Evolutionary conservation across 1,140 invertebrate genomes (phyloP).

Genomic region (Eueides isabella): DNA sequence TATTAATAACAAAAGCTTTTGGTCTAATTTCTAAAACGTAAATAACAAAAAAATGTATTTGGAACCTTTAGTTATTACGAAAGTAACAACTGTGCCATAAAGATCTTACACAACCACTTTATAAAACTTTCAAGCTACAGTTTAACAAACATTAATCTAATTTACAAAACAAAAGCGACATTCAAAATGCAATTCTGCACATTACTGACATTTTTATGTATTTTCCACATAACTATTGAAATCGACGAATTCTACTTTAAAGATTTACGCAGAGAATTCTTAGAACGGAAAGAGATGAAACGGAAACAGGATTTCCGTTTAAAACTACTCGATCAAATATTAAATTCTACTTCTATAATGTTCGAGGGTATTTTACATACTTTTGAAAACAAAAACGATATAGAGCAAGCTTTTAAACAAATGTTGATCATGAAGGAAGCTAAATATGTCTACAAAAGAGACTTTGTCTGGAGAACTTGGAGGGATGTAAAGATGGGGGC

Average conservation of each 20-base stretch:
- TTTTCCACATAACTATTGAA: neutral
- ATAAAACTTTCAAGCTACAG: neutral
- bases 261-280: conserved; percentile 29
- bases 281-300: conserved; percentile 35
- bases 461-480: conserved; percentile 58
- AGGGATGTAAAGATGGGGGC: conserved; percentile 38
- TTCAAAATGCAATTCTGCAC: neutral
- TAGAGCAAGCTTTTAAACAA: conserved; percentile 53
- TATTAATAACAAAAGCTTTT: too few relatives aligned
- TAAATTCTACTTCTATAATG: conserved; percentile 35
- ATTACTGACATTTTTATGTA: neutral
- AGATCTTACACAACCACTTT: neutral
- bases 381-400: conserved; percentile 31
- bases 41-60: too few relatives aligned
- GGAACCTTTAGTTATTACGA: too few relatives aligned
- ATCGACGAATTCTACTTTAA: neutral
- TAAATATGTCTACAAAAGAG: conserved; percentile 55
- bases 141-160: neutral
- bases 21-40: too few relatives aligned
- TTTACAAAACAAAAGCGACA: neutral
- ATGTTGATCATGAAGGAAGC: conserved; percentile 51
- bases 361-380: conserved; percentile 47
- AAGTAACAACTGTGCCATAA: neutral
- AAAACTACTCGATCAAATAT: conserved; percentile 34
- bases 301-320: conserved; percentile 35